These are phyloP conservation scores for Eira barbara DNA, from an alignment of 2,113 vertebrate species.

Conservation along the genomic window DNA sequence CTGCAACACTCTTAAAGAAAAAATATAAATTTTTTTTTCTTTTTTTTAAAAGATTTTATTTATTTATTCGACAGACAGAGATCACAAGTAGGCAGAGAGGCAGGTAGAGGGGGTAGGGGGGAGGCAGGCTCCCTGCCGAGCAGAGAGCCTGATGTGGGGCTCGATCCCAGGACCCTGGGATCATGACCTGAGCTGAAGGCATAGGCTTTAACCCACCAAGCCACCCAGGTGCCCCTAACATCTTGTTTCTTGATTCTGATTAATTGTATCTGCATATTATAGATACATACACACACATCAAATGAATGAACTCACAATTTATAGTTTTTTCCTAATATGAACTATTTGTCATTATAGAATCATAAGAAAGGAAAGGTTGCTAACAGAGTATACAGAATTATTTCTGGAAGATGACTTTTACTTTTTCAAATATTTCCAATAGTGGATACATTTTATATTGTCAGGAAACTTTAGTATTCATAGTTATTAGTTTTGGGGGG, in stretches of 20 bases:
- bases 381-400: neutral
- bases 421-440: neutral
- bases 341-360: neutral
- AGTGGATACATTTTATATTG: neutral
- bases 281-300: neutral
- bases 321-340: neutral
- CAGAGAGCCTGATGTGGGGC: no score
- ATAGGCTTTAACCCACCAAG: no score
- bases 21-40: no score
- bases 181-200: no score
- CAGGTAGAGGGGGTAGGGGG: no score
- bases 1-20: neutral
- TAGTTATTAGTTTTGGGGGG: neutral
- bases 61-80: no score
- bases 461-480: neutral
- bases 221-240: neutral
- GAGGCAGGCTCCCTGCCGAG: no score
- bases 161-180: no score
- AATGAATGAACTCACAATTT: neutral
- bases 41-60: no score
- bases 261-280: neutral
- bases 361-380: neutral
- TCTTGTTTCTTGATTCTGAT: neutral
- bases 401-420: neutral
- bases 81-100: no score